Conservation (phyloP, 2,888 invertebrate genomes). For the Tortricodes alternella region DNA sequence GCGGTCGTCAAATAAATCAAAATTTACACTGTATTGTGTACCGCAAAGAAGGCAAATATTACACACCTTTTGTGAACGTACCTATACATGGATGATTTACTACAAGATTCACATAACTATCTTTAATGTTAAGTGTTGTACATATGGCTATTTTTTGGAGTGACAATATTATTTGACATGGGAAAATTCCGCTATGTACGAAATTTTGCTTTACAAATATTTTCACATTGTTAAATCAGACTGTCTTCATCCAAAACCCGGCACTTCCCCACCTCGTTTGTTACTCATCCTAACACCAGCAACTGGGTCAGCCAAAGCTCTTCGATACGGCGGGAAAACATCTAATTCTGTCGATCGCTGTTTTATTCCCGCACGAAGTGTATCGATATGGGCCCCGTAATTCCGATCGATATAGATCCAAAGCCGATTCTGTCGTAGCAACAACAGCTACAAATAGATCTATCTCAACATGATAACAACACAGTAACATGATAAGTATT, state of each 20-base stretch:
- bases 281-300: constrained; percentile 21
- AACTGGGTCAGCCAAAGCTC: constrained; percentile 51
- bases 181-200: too few species aligned
- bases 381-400: constrained; percentile 38
- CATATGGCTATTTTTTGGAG: too few species aligned
- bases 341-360: constrained; percentile 66
- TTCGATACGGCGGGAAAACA: constrained; percentile 52
- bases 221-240: too few species aligned
- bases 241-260: not conserved
- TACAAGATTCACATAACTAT: too few species aligned
- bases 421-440: constrained; percentile 48
- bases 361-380: constrained; percentile 42
- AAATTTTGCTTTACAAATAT: too few species aligned
- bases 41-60: too few species aligned
- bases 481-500: not conserved
- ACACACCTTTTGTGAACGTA: too few species aligned
- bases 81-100: too few species aligned
- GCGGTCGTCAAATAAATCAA: too few species aligned
- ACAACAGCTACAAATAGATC: constrained; percentile 34
- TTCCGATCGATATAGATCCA: constrained; percentile 33
- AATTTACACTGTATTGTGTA: too few species aligned
- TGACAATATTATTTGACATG: too few species aligned
- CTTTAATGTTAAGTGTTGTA: too few species aligned
- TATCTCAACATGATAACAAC: not conserved
- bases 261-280: not conserved